Percentiles rank a stretch among this genome's conserved stretches.
phyloP scores from a whole-genome alignment of 2,888 invertebrate species.

The Cecidostiba fungosa region DNA sequence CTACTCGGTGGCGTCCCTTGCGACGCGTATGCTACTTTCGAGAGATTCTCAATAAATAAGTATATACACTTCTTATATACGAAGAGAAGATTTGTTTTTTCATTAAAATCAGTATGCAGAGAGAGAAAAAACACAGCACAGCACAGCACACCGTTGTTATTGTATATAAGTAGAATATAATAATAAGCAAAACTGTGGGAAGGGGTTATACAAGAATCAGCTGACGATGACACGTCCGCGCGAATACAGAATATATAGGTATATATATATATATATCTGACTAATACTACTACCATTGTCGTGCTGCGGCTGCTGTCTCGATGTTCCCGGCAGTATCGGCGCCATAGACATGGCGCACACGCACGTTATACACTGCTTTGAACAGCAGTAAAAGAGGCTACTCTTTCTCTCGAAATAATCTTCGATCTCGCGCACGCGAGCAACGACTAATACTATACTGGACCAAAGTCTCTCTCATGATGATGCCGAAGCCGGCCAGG shows the following conservation, averaged over 20 bases:
- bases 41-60: neutral
- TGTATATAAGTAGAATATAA: neutral
- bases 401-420: conserved; percentile 15
- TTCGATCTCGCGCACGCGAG: neutral
- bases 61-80: neutral
- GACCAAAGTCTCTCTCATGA: neutral
- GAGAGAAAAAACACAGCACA: neutral
- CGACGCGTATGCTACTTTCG: conserved; percentile 71
- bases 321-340: conserved; percentile 72
- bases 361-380: neutral
- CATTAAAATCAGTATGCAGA: neutral
- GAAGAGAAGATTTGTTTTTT: neutral
- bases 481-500: conserved; percentile 4
- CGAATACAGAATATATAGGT: too few species aligned
- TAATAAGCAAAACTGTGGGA: neutral
- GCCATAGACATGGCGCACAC: conserved; percentile 30
- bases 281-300: conserved; percentile 70
- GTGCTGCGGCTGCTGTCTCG: conserved; percentile 68
- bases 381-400: too few species aligned
- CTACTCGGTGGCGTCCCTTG: conserved; percentile 78
- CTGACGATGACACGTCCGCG: neutral
- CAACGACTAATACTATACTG: neutral
- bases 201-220: neutral
- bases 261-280: neutral
- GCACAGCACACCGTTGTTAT: neutral